Evolutionary conservation across 2,888 invertebrate genomes (phyloP).

Genomic region (Cotesia congregata): DNA sequence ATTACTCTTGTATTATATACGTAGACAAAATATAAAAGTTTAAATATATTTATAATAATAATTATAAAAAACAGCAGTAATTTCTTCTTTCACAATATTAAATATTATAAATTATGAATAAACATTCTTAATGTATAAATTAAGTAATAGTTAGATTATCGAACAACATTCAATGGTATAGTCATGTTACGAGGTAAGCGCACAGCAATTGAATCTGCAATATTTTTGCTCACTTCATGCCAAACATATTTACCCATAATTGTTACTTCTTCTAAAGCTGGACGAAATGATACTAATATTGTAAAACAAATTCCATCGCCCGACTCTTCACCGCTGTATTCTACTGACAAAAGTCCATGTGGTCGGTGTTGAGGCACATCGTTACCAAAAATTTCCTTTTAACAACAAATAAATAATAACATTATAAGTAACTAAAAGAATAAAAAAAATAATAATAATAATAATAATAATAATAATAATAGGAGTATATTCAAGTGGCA

Average conservation of each 20-base stretch:
- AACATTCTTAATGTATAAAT: neutral
- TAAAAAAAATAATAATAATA: neutral
- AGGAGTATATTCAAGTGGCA: constrained; percentile 33
- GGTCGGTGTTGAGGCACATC: constrained; percentile 89
- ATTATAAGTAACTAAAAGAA: neutral
- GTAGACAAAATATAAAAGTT: constrained; percentile 17
- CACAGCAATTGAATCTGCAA: constrained; percentile 78
- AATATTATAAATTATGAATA: neutral
- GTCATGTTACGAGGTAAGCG: constrained; percentile 84
- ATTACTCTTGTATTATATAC: constrained; percentile 16
- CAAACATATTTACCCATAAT: constrained; percentile 91
- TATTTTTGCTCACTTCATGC: constrained; percentile 82
- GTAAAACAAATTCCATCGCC: constrained; percentile 87
- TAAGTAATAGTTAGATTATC: constrained; percentile 68
- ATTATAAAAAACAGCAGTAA: neutral
- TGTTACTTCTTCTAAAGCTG: constrained; percentile 88
- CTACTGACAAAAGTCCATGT: constrained; percentile 83
- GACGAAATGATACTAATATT: constrained; percentile 85
- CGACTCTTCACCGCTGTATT: constrained; percentile 74
- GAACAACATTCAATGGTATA: constrained; percentile 86
- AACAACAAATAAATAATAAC: constrained; percentile 24
- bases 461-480: neutral
- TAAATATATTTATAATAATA: neutral
- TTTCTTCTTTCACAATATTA: neutral
- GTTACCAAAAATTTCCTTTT: constrained; percentile 86